Percentiles rank a stretch among this genome's conserved stretches.
Evolutionary conservation across 2,888 invertebrate species (phyloP).

Genomic region (Mythimna ferrago): DNA sequence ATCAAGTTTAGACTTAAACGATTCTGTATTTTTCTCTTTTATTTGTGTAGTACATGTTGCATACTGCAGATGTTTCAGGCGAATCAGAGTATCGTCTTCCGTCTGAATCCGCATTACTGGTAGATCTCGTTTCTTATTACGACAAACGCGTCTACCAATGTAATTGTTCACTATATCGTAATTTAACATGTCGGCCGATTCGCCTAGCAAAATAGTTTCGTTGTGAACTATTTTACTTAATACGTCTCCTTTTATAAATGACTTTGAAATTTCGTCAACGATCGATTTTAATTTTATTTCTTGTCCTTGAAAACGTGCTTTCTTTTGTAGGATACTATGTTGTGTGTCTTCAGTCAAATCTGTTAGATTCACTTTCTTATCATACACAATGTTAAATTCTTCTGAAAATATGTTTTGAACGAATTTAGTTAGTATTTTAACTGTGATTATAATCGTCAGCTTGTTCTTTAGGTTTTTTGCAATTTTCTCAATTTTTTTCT

Average conservation of each 20-base stretch:
- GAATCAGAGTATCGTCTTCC: conserved; percentile 1
- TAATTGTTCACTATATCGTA: no score
- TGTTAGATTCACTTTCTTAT: not conserved
- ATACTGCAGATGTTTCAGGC: conserved; percentile 8
- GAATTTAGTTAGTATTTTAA: no score
- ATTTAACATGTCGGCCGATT: no score
- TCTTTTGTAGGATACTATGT: conserved; percentile 10
- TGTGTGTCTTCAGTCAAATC: conserved; percentile 1
- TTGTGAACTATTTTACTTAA: conserved; percentile 3
- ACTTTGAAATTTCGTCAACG: not conserved
- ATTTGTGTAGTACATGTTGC: not conserved
- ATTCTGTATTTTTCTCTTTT: not conserved
- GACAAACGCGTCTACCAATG: conserved; percentile 9
- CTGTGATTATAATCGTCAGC: not conserved
- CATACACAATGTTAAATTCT: not conserved
- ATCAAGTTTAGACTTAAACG: not conserved
- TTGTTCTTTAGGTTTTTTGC: not conserved
- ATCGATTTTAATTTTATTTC: conserved; percentile 6
- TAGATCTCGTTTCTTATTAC: conserved; percentile 10
- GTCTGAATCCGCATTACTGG: conserved; percentile 7
- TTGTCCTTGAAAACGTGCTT: conserved; percentile 10
- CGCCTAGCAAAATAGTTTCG: not conserved
- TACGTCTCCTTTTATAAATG: not conserved
- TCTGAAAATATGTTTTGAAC: not conserved
- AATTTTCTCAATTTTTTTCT: no score